Percentiles rank a stretch among this genome's conserved stretches.
Conservation (phyloP, 1,140 invertebrate genomes). For the Eriocheir sinensis region DNA sequence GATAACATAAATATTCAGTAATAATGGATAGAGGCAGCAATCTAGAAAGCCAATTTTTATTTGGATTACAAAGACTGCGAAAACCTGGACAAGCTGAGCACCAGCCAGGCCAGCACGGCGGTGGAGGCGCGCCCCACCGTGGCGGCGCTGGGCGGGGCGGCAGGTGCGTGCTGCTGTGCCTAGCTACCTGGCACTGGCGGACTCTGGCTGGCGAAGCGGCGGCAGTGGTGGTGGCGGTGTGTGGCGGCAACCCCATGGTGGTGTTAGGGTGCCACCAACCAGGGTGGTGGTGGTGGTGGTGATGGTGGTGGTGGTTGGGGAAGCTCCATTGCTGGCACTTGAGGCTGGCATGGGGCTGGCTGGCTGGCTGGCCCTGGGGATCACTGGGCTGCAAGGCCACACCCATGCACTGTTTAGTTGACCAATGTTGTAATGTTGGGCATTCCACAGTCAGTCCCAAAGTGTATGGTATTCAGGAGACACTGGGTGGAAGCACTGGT, state of each 20-base stretch:
- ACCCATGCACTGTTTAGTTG: slow-evolving; percentile 58
- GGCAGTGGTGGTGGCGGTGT: not conserved
- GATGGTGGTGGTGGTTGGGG: not conserved
- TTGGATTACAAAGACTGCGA: slow-evolving; percentile 41
- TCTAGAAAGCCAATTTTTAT: slow-evolving; percentile 66
- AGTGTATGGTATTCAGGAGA: not conserved
- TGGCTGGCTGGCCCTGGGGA: slow-evolving; percentile 44
- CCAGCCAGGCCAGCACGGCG: slow-evolving; percentile 66
- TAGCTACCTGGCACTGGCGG: slow-evolving; percentile 50
- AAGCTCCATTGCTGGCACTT: not conserved
- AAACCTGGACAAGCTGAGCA: slow-evolving; percentile 76
- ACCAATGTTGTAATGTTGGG: too few species aligned
- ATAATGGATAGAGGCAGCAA: slow-evolving; percentile 68
- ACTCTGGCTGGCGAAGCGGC: slow-evolving; percentile 65
- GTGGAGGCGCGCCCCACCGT: not conserved
- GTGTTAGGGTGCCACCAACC: too few species aligned
- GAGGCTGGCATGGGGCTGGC: slow-evolving; percentile 2
- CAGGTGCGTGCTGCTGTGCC: slow-evolving; percentile 46
- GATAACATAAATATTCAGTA: slow-evolving; percentile 66
- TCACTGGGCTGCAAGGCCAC: slow-evolving; percentile 58
- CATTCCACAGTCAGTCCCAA: too few species aligned
- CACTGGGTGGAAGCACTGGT: not conserved
- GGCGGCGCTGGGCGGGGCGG: slow-evolving; percentile 44
- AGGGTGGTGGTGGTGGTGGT: too few species aligned
- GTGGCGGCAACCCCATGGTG: slow-evolving; percentile 48